Conservation (phyloP, 2,113 vertebrate genomes). For the Marmota monax region DNA sequence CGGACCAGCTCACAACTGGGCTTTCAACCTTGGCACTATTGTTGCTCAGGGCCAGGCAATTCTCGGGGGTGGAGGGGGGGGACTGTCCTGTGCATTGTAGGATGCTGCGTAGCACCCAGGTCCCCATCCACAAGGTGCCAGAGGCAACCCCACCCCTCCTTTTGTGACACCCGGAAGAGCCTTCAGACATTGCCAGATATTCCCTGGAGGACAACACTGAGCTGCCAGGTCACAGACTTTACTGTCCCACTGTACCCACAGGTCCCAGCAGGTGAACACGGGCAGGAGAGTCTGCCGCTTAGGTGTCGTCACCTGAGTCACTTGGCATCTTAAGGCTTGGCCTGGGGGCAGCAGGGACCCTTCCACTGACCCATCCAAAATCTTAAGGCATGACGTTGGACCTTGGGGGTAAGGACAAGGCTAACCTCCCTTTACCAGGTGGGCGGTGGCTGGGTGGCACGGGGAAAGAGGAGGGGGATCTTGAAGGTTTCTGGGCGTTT, state of each 20-base stretch:
- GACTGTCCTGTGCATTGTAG: background rate
- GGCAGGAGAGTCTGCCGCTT: background rate
- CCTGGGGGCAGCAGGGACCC: background rate
- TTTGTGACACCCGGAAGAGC: background rate
- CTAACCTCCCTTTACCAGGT: background rate
- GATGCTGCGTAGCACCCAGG: no score
- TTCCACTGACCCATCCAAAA: background rate
- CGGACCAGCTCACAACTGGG: fast-evolving
- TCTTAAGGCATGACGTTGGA: background rate
- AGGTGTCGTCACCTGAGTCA: no score
- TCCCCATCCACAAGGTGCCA: background rate
- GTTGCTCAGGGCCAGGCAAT: fast-evolving
- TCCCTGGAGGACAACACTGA: background rate
- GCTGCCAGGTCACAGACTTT: background rate
- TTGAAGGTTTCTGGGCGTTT: background rate
- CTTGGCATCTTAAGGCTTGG: background rate
- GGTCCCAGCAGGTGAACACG: background rate
- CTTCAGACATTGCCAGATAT: background rate
- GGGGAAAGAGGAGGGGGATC: fast-evolving
- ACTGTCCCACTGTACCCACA: background rate
- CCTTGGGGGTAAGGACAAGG: background rate
- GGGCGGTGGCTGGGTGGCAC: background rate
- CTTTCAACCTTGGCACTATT: fast-evolving
- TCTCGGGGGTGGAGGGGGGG: background rate
- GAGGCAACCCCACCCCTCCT: background rate